Conservation (phyloP, 1,140 invertebrate genomes). For the Drosophila leontia region DNA sequence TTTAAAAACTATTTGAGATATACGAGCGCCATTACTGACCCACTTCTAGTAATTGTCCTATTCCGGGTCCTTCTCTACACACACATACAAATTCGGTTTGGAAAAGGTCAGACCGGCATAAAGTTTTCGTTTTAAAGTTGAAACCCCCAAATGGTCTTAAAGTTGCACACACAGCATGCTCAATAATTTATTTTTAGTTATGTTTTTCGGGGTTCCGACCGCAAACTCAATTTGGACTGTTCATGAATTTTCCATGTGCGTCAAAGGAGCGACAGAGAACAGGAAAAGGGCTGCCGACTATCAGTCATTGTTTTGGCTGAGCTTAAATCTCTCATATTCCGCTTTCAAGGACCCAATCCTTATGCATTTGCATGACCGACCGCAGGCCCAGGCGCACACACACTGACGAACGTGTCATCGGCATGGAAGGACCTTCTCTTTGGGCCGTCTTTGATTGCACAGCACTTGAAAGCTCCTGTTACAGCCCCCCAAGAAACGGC, state of each 20-base stretch:
- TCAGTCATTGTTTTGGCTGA: constrained; percentile 28
- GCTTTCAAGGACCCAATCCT: constrained; percentile 31
- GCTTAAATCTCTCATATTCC: constrained; percentile 34
- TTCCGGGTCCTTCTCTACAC: not conserved
- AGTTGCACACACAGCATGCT: constrained; percentile 19
- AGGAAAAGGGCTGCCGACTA: not conserved
- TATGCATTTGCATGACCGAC: constrained; percentile 53
- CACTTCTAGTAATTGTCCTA: constrained; percentile 18
- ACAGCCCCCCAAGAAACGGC: constrained; percentile 6
- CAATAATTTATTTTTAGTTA: constrained; percentile 53
- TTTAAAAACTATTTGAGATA: constrained; percentile 3
- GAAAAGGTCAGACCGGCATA: constrained; percentile 16
- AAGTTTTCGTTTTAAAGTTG: constrained; percentile 36
- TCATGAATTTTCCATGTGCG: constrained; percentile 51
- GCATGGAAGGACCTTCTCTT: constrained; percentile 27
- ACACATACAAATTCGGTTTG: not conserved
- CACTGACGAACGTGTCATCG: constrained; percentile 15
- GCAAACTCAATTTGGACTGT: constrained; percentile 52
- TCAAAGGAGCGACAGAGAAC: not conserved
- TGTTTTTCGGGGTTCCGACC: constrained; percentile 42
- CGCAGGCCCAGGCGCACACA: constrained; percentile 3
- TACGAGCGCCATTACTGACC: constrained; percentile 4
- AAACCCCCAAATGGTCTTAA: constrained; percentile 32
- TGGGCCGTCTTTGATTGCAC: constrained; percentile 45
- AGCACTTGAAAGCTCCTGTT: constrained; percentile 52